A percentile compares a stretch with the other conserved stretches of the same genome.
Evolutionary conservation across 2,888 invertebrate species (phyloP).

Genomic region (Cryptus armator): DNA sequence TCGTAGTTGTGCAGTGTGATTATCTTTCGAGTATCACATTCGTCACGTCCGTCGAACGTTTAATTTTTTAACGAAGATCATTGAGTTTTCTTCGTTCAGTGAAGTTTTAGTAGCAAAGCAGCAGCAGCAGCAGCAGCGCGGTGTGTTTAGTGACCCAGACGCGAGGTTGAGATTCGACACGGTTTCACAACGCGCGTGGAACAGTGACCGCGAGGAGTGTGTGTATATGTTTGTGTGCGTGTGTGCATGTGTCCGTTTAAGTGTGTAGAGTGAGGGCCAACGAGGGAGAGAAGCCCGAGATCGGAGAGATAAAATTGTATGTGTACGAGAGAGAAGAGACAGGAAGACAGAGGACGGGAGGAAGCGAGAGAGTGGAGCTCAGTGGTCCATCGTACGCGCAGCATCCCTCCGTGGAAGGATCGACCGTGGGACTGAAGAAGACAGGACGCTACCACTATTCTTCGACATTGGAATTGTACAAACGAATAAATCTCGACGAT

Average conservation of each 20-base stretch:
- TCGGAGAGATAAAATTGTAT: slow-evolving; percentile 19
- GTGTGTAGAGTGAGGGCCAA: not conserved
- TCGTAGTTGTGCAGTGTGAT: slow-evolving; percentile 20
- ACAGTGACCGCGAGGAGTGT: slow-evolving; percentile 25
- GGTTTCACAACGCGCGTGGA: slow-evolving; percentile 26
- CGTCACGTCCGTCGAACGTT: slow-evolving; percentile 10
- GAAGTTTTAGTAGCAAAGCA: not conserved
- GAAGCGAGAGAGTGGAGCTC: slow-evolving; percentile 24
- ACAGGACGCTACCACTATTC: slow-evolving; percentile 62
- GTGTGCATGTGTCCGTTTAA: not conserved
- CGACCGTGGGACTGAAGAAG: slow-evolving; percentile 41
- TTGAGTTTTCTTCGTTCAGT: not conserved
- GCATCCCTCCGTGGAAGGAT: slow-evolving; percentile 70
- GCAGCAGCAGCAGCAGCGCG: not conserved
- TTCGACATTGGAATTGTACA: not conserved
- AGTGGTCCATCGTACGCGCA: slow-evolving; percentile 65
- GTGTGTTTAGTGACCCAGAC: slow-evolving; percentile 28
- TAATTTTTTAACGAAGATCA: not conserved
- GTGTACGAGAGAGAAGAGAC: slow-evolving; percentile 51
- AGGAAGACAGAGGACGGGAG: slow-evolving; percentile 45
- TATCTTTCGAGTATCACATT: not conserved
- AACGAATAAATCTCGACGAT: not conserved
- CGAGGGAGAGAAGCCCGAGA: slow-evolving; percentile 27
- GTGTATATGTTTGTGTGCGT: not conserved
- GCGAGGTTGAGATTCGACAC: slow-evolving; percentile 22